Evolutionary conservation across 2,797 vertebrate species (phyloP), one percentile per base, ranked within the genome.

Genomic region (Synanceia verrucosa): DNA sequence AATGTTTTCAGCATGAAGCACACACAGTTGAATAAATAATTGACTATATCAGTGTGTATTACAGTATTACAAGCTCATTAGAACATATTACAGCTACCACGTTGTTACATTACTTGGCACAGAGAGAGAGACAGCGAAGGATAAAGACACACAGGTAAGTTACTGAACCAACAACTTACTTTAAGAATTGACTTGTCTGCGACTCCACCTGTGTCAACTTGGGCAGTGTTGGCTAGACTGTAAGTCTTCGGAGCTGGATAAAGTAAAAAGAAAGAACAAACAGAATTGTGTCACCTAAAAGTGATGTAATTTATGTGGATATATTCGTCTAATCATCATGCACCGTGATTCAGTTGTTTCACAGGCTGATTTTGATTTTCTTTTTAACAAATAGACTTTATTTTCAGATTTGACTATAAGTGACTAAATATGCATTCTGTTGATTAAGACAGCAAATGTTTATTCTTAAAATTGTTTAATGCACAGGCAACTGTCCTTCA

Each of bases 151-250:
- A 66, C 18, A 19, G 19, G 18, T 21, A 61, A 26, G 44, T 43
- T 29, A 16, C 4, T 37, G 21, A 18, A 47, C 51, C 1, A 28
- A 6, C 2, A 5, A 83, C 73, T 86, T 76, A 94, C 97, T 92
- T 98, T 99, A 52, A 98, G 96, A 83, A 99, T 86, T 11, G 97
- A 97, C 88, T 96, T 98, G 93, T 99, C 97, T 19, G 94, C 88
- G 59, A 93, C 88, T 60, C 92, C 91, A 55, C 88, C 79, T 6
- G 93, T 92, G 86, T 97, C 97, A 39, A 92, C 91, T 69, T 95
- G 83, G 29, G 95, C 93, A 3, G 90, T 89, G 81, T 88, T 92
- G 66, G 92, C 85, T 57, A 99, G 96, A 89, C 95, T 97, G 86
- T 99, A 99, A 13, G 96, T 98, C 93, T 97, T 99, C 1, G 97